These are phyloP conservation scores for Oxycera nigricornis DNA, from an alignment of 2,888 invertebrate genomes.

Conservation along the genomic window DNA sequence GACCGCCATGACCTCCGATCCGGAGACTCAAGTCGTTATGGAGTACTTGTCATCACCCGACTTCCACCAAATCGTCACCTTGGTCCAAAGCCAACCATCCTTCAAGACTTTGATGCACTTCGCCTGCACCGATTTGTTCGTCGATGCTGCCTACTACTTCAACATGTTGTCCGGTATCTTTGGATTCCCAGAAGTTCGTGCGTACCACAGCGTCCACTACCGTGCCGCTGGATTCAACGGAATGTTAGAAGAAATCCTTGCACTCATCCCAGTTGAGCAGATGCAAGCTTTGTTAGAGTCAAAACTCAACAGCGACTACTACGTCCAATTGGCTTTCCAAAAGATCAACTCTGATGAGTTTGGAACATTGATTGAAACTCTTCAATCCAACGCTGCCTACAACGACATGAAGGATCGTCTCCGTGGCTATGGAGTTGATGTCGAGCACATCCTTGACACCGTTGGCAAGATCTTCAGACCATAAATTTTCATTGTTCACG, in stretches of 20 bases:
- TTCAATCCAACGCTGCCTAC: conserved; percentile 31
- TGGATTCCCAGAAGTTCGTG: conserved; percentile 14
- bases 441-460: conserved; percentile 38
- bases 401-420: conserved; percentile 21
- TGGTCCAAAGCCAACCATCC: conserved; percentile 16
- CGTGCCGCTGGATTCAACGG: background rate
- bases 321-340: conserved; percentile 35
- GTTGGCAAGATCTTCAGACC: conserved; percentile 39
- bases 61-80: conserved; percentile 36
- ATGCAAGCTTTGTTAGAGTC: conserved; percentile 28
- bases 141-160: conserved; percentile 43
- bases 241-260: background rate
- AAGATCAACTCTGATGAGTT: conserved; percentile 41
- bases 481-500: background rate
- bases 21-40: conserved; percentile 42
- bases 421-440: conserved; percentile 38
- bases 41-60: conserved; percentile 39
- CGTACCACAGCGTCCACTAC: conserved; percentile 13
- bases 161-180: conserved; percentile 39
- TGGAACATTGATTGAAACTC: conserved; percentile 28
- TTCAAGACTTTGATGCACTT: conserved; percentile 29
- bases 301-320: conserved; percentile 38
- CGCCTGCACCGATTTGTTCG: conserved; percentile 39
- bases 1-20: conserved; percentile 37
- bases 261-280: conserved; percentile 32